phyloP scores from a whole-genome alignment of 2,113 vertebrate species.

The Microtus pennsylvanicus region DNA sequence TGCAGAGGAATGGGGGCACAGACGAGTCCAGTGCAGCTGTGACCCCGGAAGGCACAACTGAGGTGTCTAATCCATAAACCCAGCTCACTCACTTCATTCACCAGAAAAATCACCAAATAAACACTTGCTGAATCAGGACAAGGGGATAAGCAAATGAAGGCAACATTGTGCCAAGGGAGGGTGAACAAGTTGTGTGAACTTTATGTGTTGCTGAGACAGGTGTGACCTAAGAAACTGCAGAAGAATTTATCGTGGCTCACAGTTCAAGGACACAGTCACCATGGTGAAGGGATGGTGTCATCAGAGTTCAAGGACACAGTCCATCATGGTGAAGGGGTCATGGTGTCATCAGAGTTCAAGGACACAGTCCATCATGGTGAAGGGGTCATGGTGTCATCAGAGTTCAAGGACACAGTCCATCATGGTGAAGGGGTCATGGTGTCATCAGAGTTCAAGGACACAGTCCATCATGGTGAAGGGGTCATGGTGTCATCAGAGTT shows the following conservation, averaged over 20 bases:
- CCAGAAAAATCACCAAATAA: neutral
- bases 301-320: too few relatives aligned
- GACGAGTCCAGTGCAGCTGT: neutral
- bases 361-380: neutral
- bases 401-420: too few relatives aligned
- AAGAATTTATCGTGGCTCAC: neutral
- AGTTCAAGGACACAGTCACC: too few relatives aligned
- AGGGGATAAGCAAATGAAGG: neutral
- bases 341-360: neutral
- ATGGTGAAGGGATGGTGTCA: neutral
- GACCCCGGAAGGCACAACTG: neutral
- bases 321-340: too few relatives aligned
- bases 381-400: too few relatives aligned
- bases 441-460: too few relatives aligned
- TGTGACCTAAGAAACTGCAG: neutral
- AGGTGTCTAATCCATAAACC: neutral
- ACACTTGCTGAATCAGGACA: neutral
- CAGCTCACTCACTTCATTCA: neutral
- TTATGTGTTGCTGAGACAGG: neutral
- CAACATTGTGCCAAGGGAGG: neutral
- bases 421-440: too few relatives aligned
- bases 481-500: too few relatives aligned
- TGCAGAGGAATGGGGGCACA: too few relatives aligned
- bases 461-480: too few relatives aligned
- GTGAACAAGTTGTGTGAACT: neutral